These are phyloP conservation scores for Muntiacus reevesi DNA, from an alignment of 2,113 vertebrate species.

Conservation along the genomic window DNA sequence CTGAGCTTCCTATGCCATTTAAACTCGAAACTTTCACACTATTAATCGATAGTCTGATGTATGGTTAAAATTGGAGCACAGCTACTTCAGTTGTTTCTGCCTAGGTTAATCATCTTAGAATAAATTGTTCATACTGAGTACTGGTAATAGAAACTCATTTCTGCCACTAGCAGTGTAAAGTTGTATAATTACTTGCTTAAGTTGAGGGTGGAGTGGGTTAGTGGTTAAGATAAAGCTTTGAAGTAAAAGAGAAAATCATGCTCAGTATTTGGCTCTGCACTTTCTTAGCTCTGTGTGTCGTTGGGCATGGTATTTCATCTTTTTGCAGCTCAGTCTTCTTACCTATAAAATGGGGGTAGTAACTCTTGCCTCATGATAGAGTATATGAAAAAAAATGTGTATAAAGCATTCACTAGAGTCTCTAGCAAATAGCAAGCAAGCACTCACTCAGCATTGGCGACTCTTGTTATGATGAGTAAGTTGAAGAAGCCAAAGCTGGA, in stretches of 20 bases:
- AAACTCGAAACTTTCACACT: neutral
- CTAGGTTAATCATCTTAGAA: neutral
- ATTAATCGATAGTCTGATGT: neutral
- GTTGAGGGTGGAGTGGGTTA: neutral
- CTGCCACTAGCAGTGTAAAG: neutral
- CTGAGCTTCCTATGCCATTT: neutral
- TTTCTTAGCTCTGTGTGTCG: neutral
- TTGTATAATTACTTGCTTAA: neutral
- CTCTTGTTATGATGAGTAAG: neutral
- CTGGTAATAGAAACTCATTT: neutral
- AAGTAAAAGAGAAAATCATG: neutral
- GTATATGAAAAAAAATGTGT: neutral
- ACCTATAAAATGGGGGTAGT: neutral
- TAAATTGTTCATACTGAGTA: neutral
- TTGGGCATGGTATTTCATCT: neutral
- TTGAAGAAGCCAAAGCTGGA: neutral
- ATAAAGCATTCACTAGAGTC: neutral
- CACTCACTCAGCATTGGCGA: neutral
- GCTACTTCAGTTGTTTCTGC: slow-evolving; percentile 8
- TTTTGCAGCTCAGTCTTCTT: neutral
- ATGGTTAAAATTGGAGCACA: neutral
- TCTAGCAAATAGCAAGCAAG: neutral
- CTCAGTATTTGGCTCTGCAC: neutral
- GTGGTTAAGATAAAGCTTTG: neutral
- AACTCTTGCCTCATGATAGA: neutral